Base-by-base conservation (phyloP, 2,888 invertebrate species). In the Rambutsinella grinnellia region DNA sequence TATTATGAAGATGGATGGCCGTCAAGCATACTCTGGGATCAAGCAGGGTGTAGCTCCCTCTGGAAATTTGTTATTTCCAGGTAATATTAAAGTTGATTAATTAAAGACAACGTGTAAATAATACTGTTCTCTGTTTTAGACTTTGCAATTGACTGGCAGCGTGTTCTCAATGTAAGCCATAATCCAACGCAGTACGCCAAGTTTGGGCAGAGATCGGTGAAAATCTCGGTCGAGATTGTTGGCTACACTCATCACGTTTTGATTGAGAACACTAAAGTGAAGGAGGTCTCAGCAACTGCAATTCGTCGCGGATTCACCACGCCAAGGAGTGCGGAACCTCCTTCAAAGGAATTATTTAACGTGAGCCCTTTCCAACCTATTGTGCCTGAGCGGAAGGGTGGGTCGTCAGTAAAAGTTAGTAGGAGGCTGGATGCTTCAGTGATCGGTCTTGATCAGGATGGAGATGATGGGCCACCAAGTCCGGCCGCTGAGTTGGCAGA, bases 221-320 rank as follows among this genome's bases (percentile, higher is more conserved):
- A 87, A 84, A 85, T 89, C 3, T 85, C 86, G 60, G 85, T 87
- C 2, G 86, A 87, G 74, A 84, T 84, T 36, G 82, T 86, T 44
- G 86, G 87, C 23, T 86, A 86, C 80, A 85, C 86, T 5, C 85
- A 85, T 19, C 85, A 87, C 79, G 81, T 88, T 3, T 86, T 84
- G 61, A 82, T 89, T 54, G 87, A 87, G 71, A 86, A 87, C 15
- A 90, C 90, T 62, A 89, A 91, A 84, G 90, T 91, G 74, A 56
- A 53, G 21, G 94, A 95, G 86, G 90, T 95, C 79, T 93, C 93
- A 5, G 94, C 94, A 2, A 91, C 92, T 81, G 94, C 94, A 84
- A 93, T 95, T 24, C 89, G 94, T 80, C 90, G 90, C 53, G 89
- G 94, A 56, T 88, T 94, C 51, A 19, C 68, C 15, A 13, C 1